Evolutionary conservation across 2,113 vertebrate species (phyloP), one percentile per base, ranked within the genome.

Genomic region (Gobius niger): DNA sequence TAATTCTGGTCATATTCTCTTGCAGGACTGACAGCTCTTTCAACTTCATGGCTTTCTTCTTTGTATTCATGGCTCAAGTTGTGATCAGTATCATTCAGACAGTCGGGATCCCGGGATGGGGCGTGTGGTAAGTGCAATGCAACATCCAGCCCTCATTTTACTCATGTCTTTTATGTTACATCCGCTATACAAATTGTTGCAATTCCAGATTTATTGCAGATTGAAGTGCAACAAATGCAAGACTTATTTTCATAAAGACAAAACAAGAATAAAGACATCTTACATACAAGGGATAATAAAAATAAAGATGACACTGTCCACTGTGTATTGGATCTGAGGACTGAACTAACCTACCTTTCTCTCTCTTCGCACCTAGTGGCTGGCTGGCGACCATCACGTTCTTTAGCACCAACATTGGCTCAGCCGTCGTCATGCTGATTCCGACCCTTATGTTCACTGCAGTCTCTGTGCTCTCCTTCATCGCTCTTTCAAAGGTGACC

Each of bases 31-130:
- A 99, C 93, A 99, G 98, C 72, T 99, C 97, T 65, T 99, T 99
- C 92, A 99, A 98, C 91, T 99, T 98, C 86, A 99, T 99, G 98
- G 95, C 96, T 0, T 99, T 99, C 91, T 99, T 99, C 93, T 99
- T 99, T 89, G 95, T 96, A 69, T 98, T 99, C 88, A 96, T 97
- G 95, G 96, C 96, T 14, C 98, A 99, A 91, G 87, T 98, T 91
- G 96, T 98, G 86, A 98, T 99, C 87, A 98, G 95, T 79, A 95
- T 99, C 57, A 98, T 99, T 82, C 98, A 99, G 88, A 93, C 94
- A 0, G 94, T 99, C 63, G 98, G 98, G 49, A 99, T 99, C 80
- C 96, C 96, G 50, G 98, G 98, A 70, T 99, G 98, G 98, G 98
- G 98, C 4, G 95, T 99, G 77, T 99, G 97, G 98, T 99, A 95